phyloP scores from a whole-genome alignment of 1,140 invertebrate genomes.

The Aphelenchoides besseyi region DNA sequence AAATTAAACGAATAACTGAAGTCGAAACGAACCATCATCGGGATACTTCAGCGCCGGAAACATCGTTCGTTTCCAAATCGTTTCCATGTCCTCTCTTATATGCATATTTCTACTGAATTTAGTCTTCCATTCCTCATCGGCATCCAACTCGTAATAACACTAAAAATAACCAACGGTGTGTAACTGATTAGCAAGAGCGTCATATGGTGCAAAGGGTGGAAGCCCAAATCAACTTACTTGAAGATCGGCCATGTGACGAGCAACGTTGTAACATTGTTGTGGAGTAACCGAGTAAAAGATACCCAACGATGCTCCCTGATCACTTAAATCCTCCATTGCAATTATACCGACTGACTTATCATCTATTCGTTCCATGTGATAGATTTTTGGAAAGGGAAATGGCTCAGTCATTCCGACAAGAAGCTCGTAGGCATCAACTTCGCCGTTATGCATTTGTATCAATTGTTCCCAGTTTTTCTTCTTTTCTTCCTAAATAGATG shows the following conservation, averaged over 20 bases:
- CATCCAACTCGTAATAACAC: too few relatives aligned
- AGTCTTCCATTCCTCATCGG: not conserved
- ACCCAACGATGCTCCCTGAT: conserved; percentile 1
- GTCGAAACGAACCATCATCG: not conserved
- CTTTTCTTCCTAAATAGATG: conserved; percentile 1
- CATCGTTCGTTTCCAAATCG: not conserved
- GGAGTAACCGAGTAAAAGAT: not conserved
- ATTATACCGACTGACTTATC: not conserved
- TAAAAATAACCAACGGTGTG: too few relatives aligned
- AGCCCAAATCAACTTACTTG: not conserved
- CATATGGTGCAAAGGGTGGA: too few relatives aligned
- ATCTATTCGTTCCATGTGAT: not conserved
- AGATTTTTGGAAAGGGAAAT: conserved; percentile 5
- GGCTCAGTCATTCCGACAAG: not conserved
- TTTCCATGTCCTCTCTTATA: not conserved
- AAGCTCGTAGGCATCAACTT: conserved; percentile 7
- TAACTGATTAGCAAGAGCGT: too few relatives aligned
- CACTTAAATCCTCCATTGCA: conserved; percentile 9
- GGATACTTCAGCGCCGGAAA: not conserved
- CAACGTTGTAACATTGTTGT: conserved; percentile 16
- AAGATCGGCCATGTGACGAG: not conserved
- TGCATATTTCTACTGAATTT: conserved; percentile 3
- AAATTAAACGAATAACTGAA: too few relatives aligned
- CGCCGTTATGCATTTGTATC: conserved; percentile 6
- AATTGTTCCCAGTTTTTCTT: conserved; percentile 1